Evolutionary conservation across 2,113 vertebrate species (phyloP).

Genomic region (Crocuta crocuta): DNA sequence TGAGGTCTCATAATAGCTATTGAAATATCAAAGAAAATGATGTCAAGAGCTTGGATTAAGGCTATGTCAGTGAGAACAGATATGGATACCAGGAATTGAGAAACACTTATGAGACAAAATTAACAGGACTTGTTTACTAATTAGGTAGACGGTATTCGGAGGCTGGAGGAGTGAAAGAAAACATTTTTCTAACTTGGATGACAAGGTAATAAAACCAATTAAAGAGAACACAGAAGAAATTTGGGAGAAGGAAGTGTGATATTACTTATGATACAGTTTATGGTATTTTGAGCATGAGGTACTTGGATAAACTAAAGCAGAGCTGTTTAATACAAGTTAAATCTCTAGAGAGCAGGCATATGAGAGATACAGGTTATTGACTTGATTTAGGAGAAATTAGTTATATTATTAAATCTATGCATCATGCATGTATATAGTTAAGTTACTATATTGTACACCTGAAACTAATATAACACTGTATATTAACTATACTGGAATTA

Average conservation of each 20-base stretch:
- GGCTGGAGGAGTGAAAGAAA: not conserved
- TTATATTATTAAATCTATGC: not conserved
- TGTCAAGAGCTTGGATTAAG: not conserved
- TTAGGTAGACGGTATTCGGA: not conserved
- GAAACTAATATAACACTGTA: not conserved
- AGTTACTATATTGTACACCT: not conserved
- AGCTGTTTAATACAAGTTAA: not conserved
- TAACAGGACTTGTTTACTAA: not conserved
- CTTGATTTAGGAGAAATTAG: not conserved
- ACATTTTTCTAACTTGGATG: not conserved
- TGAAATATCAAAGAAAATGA: not conserved
- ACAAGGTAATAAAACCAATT: not conserved
- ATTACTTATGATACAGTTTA: not conserved
- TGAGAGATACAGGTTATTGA: not conserved
- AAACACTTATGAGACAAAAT: not conserved
- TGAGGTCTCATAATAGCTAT: not conserved
- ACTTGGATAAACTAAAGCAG: not conserved
- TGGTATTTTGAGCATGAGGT: not conserved
- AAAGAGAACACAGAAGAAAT: not conserved
- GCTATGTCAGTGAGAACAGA: not conserved
- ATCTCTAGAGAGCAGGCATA: not conserved
- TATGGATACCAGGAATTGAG: not conserved
- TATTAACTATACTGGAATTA: not conserved
- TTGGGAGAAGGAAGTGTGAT: not conserved
- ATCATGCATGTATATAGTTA: not conserved